A percentile compares a stretch with the other conserved stretches of the same genome.
These are phyloP conservation scores for Sterrhoptilus dennistouni DNA, from an alignment of 2,113 vertebrate genomes.

Conservation along the genomic window DNA sequence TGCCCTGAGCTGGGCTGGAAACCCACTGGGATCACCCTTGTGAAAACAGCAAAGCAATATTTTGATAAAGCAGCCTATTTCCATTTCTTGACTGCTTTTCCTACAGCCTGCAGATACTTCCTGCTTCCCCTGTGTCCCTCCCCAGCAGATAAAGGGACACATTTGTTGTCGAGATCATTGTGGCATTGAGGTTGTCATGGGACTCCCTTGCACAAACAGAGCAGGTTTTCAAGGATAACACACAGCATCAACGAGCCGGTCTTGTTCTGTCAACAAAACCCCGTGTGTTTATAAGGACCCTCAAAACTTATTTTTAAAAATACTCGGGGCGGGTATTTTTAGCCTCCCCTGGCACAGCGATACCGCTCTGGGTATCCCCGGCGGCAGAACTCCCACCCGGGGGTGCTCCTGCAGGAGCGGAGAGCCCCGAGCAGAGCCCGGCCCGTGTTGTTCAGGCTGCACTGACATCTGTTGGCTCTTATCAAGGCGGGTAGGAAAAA, in stretches of 20 bases:
- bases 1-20: neutral
- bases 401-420: neutral
- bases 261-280: neutral
- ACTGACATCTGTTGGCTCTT: constrained; percentile 29
- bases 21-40: neutral
- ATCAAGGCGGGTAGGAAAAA: neutral
- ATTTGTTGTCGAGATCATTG: neutral
- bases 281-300: constrained; percentile 5
- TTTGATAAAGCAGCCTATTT: constrained; percentile 21
- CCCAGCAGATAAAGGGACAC: neutral
- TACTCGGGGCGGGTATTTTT: constrained; percentile 6
- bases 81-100: neutral
- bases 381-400: neutral
- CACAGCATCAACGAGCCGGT: neutral
- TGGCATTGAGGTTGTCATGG: constrained; percentile 7
- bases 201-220: constrained; percentile 5
- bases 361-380: neutral
- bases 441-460: neutral
- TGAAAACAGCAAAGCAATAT: neutral
- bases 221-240: constrained; percentile 51
- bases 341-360: neutral
- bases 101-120: neutral
- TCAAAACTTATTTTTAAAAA: constrained; percentile 8
- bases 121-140: neutral
- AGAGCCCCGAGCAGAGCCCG: neutral